Evolutionary conservation across 2,113 vertebrate species (phyloP).

Genomic region (Artemisiospiza belli): DNA sequence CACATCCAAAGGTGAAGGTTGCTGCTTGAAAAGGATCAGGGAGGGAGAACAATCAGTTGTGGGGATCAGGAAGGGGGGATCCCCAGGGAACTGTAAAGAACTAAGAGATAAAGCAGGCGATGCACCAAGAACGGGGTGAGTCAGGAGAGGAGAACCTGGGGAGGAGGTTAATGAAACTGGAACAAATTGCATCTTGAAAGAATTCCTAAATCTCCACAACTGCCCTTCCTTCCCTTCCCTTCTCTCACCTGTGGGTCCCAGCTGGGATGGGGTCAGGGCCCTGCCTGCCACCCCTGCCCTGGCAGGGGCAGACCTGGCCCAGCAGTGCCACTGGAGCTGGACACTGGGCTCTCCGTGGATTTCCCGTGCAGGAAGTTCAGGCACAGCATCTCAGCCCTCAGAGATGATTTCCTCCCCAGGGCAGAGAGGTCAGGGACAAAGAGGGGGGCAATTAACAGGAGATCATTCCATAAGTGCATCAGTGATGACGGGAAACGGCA

Average conservation of each 20-base stretch:
- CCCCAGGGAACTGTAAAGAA: background rate
- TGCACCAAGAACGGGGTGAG: background rate
- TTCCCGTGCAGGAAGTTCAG: background rate
- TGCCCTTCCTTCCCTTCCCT: background rate
- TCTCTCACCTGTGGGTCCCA: fast-evolving
- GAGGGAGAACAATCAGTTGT: background rate
- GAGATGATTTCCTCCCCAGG: background rate
- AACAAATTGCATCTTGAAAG: background rate
- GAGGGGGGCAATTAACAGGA: background rate
- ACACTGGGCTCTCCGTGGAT: fast-evolving
- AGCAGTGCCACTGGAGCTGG: background rate
- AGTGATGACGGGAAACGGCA: background rate
- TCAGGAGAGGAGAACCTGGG: background rate
- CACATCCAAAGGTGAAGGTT: background rate
- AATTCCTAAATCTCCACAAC: background rate
- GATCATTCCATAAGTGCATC: background rate
- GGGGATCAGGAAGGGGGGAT: background rate
- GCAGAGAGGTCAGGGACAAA: background rate
- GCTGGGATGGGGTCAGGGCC: fast-evolving
- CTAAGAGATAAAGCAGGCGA: background rate
- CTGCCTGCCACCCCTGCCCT: background rate
- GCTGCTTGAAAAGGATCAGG: background rate
- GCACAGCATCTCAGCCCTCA: background rate
- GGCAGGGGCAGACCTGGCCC: fast-evolving
- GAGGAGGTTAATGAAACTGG: background rate